phyloP scores from a whole-genome alignment of 2,113 vertebrate genomes.

The Motacilla alba region DNA sequence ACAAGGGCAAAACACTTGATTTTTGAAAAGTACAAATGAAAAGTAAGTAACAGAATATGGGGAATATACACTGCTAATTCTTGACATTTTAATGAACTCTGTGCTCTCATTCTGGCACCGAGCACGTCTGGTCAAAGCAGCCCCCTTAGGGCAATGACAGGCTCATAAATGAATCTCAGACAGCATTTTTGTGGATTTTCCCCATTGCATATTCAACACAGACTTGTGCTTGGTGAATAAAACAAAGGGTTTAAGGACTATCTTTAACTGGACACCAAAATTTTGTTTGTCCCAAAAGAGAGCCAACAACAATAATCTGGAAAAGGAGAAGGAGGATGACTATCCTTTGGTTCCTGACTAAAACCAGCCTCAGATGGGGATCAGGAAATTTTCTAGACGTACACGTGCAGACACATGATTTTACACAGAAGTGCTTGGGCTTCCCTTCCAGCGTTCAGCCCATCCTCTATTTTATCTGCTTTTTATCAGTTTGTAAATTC shows the following conservation, averaged over 20 bases:
- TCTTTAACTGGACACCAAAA: not conserved
- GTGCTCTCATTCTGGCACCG: not conserved
- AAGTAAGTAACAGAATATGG: not conserved
- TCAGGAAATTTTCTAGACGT: not conserved
- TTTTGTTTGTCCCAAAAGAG: not conserved
- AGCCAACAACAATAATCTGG: not conserved
- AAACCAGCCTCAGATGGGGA: not conserved
- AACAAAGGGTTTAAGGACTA: not conserved
- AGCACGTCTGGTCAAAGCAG: not conserved
- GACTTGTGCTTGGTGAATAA: not conserved
- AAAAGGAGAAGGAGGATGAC: not conserved
- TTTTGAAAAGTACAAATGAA: not conserved
- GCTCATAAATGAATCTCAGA: not conserved
- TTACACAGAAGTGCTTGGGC: not conserved
- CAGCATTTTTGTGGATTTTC: not conserved
- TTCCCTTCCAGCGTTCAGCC: not conserved
- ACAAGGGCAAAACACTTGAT: not conserved
- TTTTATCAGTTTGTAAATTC: not conserved
- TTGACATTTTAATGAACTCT: not conserved
- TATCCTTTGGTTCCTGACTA: not conserved
- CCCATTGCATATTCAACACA: not conserved
- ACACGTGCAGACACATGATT: too few species aligned
- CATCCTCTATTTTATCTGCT: not conserved
- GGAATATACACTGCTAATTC: not conserved
- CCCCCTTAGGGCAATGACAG: not conserved